Base-by-base conservation (phyloP, 2,113 vertebrate genomes). In the Plecotus auritus region DNA sequence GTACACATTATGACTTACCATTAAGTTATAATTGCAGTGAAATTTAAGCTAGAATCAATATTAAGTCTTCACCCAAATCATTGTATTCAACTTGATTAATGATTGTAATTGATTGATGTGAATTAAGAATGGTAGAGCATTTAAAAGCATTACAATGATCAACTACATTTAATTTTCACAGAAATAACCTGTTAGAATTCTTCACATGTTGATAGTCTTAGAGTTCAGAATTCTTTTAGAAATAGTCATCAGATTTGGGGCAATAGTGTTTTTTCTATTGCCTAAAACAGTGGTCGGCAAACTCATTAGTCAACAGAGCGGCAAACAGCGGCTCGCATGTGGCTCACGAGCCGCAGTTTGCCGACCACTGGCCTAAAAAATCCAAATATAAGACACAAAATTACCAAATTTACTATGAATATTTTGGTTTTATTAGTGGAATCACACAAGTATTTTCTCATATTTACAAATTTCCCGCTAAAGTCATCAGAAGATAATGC, bases 71-170 rank as follows among this genome's bases (percentile, higher is more conserved):
- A 74, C 20, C 90, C 59, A 87, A 95, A 91, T 77, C 61, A 89
- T 23, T 87, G 90, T 93, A 96, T 92, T 82, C 76, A 12, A 74
- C 67, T 96, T 96, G 95, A 98, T 94, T 96, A 94, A 95, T 85
- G 94, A 73, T 85, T 97, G 64, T 69, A 96, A 59, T 61, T 88
- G 85, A 94, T 90, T 80, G 95, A 66, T 85, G 64, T 94, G 94
- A 97, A 96, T 97, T 96, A 90, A 88, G 96, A 98, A 89, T 98
- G 97, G 86, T 94, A 95, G 95, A 70, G 56, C 92, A 93, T 86
- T 97, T 97, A 93, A 92, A 96, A 96, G 7, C 51, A 93, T 81
- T 67, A 8, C 4, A 94, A 54, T 73, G 77, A 95, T 89, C 82
- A 93, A 26, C 94, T 97, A 92, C 64, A 95, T 91, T 96, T 93